phyloP scores from a whole-genome alignment of 2,888 invertebrate species.

The Spodoptera littoralis region DNA sequence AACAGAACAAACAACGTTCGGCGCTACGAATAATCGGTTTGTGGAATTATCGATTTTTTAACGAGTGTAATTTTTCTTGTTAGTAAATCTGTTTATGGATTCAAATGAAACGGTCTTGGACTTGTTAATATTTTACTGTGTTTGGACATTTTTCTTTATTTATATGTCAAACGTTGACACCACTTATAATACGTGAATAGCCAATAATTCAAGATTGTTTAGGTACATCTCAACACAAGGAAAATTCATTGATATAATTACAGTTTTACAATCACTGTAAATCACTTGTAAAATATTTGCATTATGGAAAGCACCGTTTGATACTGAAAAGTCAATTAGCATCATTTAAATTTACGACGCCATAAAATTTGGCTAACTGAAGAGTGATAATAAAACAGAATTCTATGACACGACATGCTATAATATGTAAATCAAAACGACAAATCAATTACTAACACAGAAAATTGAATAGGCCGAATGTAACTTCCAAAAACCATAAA shows the following conservation, averaged over 20 bases:
- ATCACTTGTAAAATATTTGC: no score
- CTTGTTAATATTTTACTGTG: not conserved
- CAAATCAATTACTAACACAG: conserved; percentile 65
- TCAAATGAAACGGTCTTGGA: not conserved
- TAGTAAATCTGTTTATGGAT: conserved; percentile 36
- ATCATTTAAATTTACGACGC: conserved; percentile 53
- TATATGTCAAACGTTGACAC: conserved; percentile 1
- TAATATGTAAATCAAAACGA: conserved; percentile 64
- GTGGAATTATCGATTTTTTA: conserved; percentile 44
- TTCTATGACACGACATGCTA: conserved; percentile 54
- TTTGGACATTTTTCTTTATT: conserved; percentile 23
- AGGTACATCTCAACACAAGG: not conserved
- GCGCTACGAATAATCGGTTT: conserved; percentile 46
- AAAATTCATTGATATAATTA: not conserved
- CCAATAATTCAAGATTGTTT: not conserved
- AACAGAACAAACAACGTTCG: conserved; percentile 47
- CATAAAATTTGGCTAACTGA: conserved; percentile 53
- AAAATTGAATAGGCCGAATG: conserved; percentile 60
- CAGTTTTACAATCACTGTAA: no score
- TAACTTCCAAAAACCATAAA: conserved; percentile 66
- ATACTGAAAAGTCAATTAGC: conserved; percentile 57
- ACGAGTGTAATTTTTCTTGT: conserved; percentile 49
- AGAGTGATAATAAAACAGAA: conserved; percentile 56
- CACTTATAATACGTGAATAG: not conserved
- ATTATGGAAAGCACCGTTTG: conserved; percentile 1